Evolutionary conservation across 2,888 invertebrate species (phyloP).

Genomic region (Melipona beecheii): DNA sequence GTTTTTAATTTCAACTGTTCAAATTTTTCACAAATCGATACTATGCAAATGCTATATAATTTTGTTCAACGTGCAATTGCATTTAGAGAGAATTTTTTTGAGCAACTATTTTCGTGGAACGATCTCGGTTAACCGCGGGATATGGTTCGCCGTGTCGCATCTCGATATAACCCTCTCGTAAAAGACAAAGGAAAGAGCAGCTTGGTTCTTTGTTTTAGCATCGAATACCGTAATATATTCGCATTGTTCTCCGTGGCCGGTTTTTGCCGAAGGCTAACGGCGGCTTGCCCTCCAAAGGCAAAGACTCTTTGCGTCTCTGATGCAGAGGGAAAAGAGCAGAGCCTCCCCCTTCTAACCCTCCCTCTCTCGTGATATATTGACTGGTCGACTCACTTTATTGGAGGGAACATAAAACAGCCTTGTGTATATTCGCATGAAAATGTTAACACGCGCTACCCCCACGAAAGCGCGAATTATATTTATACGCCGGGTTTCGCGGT

Average conservation of each 20-base stretch:
- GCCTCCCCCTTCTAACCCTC: not conserved
- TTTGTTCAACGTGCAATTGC: too few relatives aligned
- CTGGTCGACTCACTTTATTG: constrained; percentile 50
- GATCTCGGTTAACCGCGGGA: constrained; percentile 41
- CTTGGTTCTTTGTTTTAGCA: constrained; percentile 66
- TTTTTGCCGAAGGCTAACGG: constrained; percentile 66
- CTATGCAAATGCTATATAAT: too few relatives aligned
- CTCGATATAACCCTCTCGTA: constrained; percentile 52
- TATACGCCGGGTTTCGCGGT: constrained; percentile 26
- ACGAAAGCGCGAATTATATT: constrained; percentile 53
- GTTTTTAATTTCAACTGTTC: too few relatives aligned
- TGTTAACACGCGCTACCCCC: constrained; percentile 51
- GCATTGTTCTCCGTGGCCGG: constrained; percentile 71
- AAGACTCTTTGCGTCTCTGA: constrained; percentile 44
- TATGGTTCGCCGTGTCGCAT: constrained; percentile 30
- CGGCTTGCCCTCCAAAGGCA: constrained; percentile 58
- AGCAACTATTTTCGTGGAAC: constrained; percentile 47
- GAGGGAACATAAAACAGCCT: constrained; percentile 37
- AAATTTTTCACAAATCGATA: too few relatives aligned
- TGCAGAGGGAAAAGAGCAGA: constrained; percentile 37
- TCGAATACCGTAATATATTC: constrained; percentile 73
- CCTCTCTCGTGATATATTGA: constrained; percentile 55
- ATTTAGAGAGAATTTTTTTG: not conserved
- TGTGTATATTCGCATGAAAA: constrained; percentile 54
- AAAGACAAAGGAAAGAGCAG: constrained; percentile 53